Conservation (phyloP, 1,140 invertebrate genomes). For the Brachionus rotundiformis region DNA sequence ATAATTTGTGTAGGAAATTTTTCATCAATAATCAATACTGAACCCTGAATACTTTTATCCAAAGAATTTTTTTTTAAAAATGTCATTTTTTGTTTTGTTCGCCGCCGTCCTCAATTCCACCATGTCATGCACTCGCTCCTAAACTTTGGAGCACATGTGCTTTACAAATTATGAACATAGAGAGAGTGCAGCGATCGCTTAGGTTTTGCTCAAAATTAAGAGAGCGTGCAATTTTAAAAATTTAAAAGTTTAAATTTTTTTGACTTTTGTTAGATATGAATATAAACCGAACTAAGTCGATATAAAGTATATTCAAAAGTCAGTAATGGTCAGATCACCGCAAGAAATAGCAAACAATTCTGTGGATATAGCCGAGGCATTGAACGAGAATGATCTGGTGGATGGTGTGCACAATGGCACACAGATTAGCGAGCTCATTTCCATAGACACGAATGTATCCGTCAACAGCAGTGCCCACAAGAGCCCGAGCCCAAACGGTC, state of each 20-base stretch:
- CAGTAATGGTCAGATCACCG: conserved; percentile 40
- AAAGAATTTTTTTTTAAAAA: background rate
- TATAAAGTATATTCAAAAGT: background rate
- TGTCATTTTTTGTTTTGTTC: background rate
- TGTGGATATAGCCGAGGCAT: background rate
- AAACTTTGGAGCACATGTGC: background rate
- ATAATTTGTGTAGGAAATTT: background rate
- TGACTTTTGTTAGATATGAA: background rate
- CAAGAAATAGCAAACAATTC: conserved; percentile 18
- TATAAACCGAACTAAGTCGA: background rate
- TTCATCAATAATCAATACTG: conserved; percentile 9
- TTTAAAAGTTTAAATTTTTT: background rate
- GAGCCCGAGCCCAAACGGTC: background rate
- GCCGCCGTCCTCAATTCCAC: background rate
- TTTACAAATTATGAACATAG: background rate
- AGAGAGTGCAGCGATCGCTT: background rate
- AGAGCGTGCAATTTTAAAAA: conserved; percentile 27
- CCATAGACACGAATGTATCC: conserved; percentile 1
- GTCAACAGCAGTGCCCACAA: background rate
- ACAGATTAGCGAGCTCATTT: background rate
- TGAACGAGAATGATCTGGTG: background rate
- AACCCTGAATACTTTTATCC: background rate
- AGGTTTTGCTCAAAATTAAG: background rate
- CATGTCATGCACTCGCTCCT: background rate
- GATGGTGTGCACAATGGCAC: background rate